Conservation (phyloP, 2,797 vertebrate species). For the Crenuchus spilurus region DNA sequence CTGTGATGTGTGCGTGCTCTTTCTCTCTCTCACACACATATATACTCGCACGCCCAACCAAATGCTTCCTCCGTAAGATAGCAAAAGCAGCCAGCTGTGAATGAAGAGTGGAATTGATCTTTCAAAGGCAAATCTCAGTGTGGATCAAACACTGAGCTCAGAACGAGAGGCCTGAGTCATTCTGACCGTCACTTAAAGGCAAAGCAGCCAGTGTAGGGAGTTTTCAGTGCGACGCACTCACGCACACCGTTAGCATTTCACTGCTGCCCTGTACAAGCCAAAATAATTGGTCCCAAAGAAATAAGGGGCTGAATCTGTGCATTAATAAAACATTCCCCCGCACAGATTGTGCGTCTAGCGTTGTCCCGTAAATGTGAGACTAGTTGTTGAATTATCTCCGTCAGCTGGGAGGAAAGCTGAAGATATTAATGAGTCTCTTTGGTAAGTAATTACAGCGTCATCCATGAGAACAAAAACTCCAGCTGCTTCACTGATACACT, state of each 20-base stretch:
- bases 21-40: no score
- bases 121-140: constrained; percentile 32
- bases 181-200: constrained; percentile 24
- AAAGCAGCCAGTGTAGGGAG: background rate
- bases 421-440: constrained; percentile 13
- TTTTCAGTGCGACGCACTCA: background rate
- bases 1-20: background rate
- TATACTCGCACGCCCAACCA: background rate
- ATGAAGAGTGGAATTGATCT: constrained; percentile 2
- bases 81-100: constrained; percentile 1
- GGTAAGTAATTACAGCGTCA: constrained; percentile 2
- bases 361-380: constrained; percentile 4
- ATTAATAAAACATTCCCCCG: constrained; percentile 50
- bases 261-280: constrained; percentile 7
- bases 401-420: constrained; percentile 2
- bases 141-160: constrained; percentile 12
- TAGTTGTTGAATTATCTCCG: background rate
- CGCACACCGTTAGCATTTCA: background rate
- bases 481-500: background rate
- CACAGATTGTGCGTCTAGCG: background rate
- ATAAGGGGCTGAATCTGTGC: constrained; percentile 34
- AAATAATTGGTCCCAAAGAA: constrained; percentile 64
- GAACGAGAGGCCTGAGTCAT: background rate
- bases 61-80: constrained; percentile 7
- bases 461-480: background rate